phyloP scores from a whole-genome alignment of 2,888 invertebrate species.

The Harpalus rufipes region DNA sequence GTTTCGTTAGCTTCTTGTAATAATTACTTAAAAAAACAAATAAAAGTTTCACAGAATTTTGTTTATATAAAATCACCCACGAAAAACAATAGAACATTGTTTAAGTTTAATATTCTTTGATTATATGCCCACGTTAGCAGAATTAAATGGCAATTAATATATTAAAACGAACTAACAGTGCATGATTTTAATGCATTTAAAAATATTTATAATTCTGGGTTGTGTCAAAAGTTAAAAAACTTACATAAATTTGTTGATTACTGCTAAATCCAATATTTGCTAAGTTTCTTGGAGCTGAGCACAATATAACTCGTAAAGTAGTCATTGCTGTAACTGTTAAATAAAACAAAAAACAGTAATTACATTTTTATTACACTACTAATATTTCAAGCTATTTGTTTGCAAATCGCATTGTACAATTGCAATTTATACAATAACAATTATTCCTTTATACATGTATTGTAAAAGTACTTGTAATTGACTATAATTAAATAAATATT shows the following conservation, averaged over 20 bases:
- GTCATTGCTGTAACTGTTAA: constrained; percentile 45
- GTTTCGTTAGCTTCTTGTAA: too few relatives aligned
- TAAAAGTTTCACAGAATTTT: too few relatives aligned
- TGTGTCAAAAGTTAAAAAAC: background rate
- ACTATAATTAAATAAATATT: constrained; percentile 21
- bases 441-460: background rate
- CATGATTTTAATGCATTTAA: background rate
- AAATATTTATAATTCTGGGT: background rate
- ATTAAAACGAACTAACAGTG: too few relatives aligned
- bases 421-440: background rate
- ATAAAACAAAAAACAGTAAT: constrained; percentile 9
- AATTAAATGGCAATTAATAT: too few relatives aligned
- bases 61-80: too few relatives aligned
- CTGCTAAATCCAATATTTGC: constrained; percentile 39
- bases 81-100: too few relatives aligned
- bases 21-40: too few relatives aligned
- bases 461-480: background rate
- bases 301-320: constrained; percentile 44
- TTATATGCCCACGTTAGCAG: too few relatives aligned
- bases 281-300: constrained; percentile 20
- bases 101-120: too few relatives aligned
- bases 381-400: background rate
- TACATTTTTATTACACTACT: constrained; percentile 6
- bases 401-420: background rate
- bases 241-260: constrained; percentile 43